Evolutionary conservation across 2,888 invertebrate species (phyloP), one percentile per base, ranked within the genome.

Genomic region (Bellardia bayeri): DNA sequence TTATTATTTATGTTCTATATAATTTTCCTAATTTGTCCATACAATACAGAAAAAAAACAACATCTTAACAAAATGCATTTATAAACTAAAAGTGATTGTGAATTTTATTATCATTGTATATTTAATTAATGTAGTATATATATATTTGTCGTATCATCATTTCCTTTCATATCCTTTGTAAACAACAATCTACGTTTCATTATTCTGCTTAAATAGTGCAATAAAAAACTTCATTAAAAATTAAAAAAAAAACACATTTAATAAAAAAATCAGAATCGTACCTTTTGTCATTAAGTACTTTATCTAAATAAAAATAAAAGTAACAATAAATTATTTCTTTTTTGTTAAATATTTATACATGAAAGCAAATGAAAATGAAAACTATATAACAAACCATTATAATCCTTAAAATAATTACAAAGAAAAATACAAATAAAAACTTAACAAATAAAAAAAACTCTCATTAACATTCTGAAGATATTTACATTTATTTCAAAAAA

Each of bases 231-330:
- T 23, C 37, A 69, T 69, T 72, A 56, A 23, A 14, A 61, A 68
- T 40, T 63, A 51, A 42, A 33, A 69, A 69, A 69, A 33, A 69
- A 69, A 69, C 16, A 69, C 23, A 64, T 74, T 66, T 1, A 71
- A 54, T 56, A 66, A 68, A 58, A 61, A 56, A 78, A 79, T 23
- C 71, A 66, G 63, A 84, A 68, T 54, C 72, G 87, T 87, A 87
- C 87, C 87, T 87, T 84, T 81, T 84, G 80, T 81, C 84, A 83
- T 87, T 83, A 86, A 86, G 80, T 83, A 85, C 63, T 85, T 82
- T 66, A 72, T 68, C 49, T 51, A 49, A 84, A 75, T 63, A 74
- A 72, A 82, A 45, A 78, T 40, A 69, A 69, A 61, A 56, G 64
- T 16, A 86, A 76, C 49, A 78, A 64, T 23, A 72, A 84, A 66